phyloP scores from a whole-genome alignment of 2,888 invertebrate species.

The Sclerodermus sp. region DNA sequence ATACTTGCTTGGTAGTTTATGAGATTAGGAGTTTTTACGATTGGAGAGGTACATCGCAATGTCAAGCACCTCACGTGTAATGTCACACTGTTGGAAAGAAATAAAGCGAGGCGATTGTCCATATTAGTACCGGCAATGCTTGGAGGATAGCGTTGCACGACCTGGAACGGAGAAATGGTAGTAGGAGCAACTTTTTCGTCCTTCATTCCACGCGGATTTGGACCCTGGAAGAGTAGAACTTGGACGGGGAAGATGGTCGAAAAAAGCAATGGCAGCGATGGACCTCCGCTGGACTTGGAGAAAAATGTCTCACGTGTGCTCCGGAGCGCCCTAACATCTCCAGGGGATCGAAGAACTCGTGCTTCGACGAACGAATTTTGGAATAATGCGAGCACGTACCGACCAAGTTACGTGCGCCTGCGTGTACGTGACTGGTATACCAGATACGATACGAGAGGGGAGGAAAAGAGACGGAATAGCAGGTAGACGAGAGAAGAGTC shows the following conservation, averaged over 20 bases:
- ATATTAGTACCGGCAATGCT: background rate
- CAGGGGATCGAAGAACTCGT: constrained; percentile 8
- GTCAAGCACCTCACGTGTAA: no score
- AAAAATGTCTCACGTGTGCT: constrained; percentile 5
- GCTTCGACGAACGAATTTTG: constrained; percentile 40
- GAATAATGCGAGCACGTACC: constrained; percentile 42
- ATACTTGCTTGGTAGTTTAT: no score
- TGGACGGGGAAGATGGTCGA: no score
- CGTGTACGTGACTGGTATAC: constrained; percentile 31
- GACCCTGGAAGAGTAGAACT: no score
- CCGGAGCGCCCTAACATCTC: background rate
- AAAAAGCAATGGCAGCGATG: constrained; percentile 2
- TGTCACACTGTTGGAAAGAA: no score
- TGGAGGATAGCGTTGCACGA: background rate
- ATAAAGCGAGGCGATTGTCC: no score
- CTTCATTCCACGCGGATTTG: background rate
- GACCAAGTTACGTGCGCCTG: constrained; percentile 21
- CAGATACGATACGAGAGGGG: background rate
- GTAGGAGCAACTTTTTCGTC: background rate
- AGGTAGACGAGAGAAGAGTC: background rate
- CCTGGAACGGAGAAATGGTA: background rate
- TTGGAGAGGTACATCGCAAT: no score
- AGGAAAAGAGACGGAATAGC: background rate
- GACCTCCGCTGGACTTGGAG: constrained; percentile 13
- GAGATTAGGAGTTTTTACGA: no score